These are phyloP conservation scores for Phainopepla nitens DNA, from an alignment of 2,113 vertebrate genomes.

Conservation along the genomic window DNA sequence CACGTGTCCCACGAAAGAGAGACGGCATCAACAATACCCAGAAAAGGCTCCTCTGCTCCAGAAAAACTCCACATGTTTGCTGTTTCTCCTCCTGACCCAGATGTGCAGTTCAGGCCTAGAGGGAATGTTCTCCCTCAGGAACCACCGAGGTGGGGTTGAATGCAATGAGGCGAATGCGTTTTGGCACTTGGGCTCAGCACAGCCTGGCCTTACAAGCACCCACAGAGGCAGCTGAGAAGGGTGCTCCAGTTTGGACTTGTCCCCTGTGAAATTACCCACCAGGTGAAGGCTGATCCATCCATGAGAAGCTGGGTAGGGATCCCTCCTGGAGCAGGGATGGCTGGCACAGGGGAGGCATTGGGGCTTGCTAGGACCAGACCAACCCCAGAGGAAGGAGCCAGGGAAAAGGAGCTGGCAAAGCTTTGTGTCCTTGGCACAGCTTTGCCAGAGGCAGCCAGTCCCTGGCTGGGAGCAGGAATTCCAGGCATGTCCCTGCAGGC, in stretches of 20 bases:
- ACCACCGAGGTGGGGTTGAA: background rate
- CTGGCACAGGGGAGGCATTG: accelerated
- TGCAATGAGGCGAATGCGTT: accelerated
- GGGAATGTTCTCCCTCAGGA: background rate
- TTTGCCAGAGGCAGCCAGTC: background rate
- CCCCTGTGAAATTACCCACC: background rate
- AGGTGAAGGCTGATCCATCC: background rate
- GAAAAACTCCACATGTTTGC: background rate
- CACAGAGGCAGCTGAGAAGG: background rate
- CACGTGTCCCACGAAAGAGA: background rate
- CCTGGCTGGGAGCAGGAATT: background rate
- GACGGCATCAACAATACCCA: accelerated
- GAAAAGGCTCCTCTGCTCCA: background rate
- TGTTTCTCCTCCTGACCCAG: background rate
- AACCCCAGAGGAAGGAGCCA: background rate
- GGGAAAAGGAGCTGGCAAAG: background rate
- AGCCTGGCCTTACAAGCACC: background rate
- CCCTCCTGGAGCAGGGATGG: background rate
- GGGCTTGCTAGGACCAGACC: background rate
- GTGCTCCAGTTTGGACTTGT: background rate
- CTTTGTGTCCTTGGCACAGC: background rate
- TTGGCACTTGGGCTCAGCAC: background rate
- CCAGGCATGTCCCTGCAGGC: background rate
- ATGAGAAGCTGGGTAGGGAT: background rate
- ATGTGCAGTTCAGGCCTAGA: background rate